Evolutionary conservation across 2,797 vertebrate species (phyloP).

Genomic region (Halcyon chelicuti): DNA sequence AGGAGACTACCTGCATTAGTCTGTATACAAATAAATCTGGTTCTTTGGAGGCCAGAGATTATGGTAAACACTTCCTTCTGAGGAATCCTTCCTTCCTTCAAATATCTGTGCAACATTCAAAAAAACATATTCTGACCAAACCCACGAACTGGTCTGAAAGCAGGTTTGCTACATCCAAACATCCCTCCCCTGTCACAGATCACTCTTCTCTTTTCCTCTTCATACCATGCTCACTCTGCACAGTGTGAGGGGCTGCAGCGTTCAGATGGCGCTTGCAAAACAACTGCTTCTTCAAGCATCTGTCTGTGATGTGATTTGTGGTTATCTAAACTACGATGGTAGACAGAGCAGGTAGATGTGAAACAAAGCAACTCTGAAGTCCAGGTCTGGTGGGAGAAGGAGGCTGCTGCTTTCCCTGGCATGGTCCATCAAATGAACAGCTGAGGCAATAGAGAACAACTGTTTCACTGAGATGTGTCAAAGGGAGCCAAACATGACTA

Average conservation of each 20-base stretch:
- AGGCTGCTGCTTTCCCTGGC: background rate
- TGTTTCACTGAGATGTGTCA: background rate
- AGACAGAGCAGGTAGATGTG: background rate
- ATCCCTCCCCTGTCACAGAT: background rate
- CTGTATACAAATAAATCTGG: background rate
- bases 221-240: rapidly evolving
- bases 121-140: background rate
- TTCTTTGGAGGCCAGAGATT: background rate
- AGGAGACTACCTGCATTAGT: background rate
- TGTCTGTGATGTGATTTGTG: background rate
- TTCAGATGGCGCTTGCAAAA: background rate
- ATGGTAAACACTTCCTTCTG: background rate
- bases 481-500: background rate
- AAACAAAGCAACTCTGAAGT: background rate
- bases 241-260: rapidly evolving
- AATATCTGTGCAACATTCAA: background rate
- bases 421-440: background rate
- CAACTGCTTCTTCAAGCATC: background rate
- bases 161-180: background rate
- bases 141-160: background rate
- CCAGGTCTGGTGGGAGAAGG: background rate
- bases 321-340: background rate
- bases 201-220: background rate
- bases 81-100: background rate
- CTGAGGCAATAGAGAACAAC: background rate